phyloP scores from a whole-genome alignment of 2,888 invertebrate species.

The Apodemia zela region DNA sequence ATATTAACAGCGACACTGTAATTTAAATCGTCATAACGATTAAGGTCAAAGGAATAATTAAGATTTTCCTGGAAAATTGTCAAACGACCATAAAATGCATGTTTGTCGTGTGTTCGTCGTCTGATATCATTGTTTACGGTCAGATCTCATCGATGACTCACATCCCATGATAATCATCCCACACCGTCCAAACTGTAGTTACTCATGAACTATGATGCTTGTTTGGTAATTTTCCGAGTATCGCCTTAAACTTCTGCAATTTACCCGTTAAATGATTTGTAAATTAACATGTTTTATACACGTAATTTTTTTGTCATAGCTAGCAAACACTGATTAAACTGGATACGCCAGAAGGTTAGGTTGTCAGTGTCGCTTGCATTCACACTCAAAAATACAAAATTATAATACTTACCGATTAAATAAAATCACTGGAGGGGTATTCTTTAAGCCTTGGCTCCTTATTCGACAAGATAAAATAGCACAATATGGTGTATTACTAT shows the following conservation, averaged over 20 bases:
- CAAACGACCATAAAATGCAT: not conserved
- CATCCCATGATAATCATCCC: not conserved
- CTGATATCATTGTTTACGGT: constrained; percentile 11
- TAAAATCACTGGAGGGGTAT: no score
- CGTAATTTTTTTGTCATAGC: no score
- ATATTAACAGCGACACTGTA: not conserved
- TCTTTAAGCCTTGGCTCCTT: no score
- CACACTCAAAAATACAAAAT: no score
- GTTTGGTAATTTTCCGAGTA: constrained; percentile 8
- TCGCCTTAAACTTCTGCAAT: not conserved
- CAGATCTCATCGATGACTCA: not conserved
- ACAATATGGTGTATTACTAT: no score
- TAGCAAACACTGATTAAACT: no score
- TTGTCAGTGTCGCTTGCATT: no score
- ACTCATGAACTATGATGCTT: not conserved
- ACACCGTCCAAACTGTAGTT: not conserved
- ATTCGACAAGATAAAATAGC: no score
- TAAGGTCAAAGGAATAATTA: not conserved
- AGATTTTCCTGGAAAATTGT: not conserved
- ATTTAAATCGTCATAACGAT: not conserved
- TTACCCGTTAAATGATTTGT: no score
- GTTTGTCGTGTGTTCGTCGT: not conserved
- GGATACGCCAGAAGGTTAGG: no score
- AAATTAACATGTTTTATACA: no score
- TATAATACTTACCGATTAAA: no score